A percentile compares a stretch with the other conserved stretches of the same genome.
These are phyloP conservation scores for Pogonomyrmex barbatus DNA, from an alignment of 1,140 invertebrate species.

Conservation along the genomic window DNA sequence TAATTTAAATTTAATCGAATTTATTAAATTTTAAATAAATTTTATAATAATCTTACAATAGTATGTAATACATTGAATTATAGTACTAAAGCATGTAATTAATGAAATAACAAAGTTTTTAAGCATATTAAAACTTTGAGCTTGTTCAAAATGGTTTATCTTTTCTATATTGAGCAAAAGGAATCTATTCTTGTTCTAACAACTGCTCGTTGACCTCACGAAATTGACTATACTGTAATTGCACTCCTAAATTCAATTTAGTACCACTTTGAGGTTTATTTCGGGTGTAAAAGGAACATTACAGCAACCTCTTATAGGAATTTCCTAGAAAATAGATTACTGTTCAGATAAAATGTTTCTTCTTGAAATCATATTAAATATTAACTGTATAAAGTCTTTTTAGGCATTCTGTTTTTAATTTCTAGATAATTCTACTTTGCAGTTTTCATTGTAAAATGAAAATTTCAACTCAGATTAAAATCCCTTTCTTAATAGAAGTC, in stretches of 20 bases:
- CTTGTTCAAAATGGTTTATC: neutral
- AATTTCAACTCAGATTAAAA: neutral
- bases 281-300: neutral
- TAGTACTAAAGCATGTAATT: neutral
- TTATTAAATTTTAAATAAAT: neutral
- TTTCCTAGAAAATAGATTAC: neutral
- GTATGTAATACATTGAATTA: neutral
- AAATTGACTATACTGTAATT: constrained; percentile 7
- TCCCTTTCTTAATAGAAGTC: neutral
- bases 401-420: neutral
- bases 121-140: neutral
- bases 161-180: neutral
- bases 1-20: constrained; percentile 2
- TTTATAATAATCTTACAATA: neutral
- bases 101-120: constrained; percentile 14
- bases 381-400: neutral
- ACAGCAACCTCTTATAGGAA: neutral
- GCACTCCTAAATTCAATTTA: constrained; percentile 1
- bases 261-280: neutral
- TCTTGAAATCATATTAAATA: constrained; percentile 16
- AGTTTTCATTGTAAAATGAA: neutral
- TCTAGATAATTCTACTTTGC: neutral
- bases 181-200: neutral
- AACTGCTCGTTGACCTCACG: neutral
- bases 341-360: neutral